Base-by-base conservation (phyloP, 2,888 invertebrate genomes). In the Troilus luridus region DNA sequence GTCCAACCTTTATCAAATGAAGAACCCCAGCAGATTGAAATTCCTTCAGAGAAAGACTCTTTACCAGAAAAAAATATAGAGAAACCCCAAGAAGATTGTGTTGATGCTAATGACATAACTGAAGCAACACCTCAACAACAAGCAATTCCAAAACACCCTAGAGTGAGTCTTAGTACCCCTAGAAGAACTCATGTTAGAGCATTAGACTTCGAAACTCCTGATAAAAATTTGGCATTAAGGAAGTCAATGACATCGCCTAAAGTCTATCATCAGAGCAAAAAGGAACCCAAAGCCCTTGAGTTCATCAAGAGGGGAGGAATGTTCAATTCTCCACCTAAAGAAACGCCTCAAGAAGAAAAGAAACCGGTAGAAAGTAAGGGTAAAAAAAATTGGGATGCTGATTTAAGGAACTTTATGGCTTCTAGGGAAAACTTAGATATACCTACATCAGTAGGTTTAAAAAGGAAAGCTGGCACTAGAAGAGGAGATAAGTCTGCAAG, bases 181-280 rank as follows among this genome's bases (percentile, higher is more conserved):
- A 81, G 92, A 24, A 90, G 90, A 72, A 91, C 77, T 88, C 92
- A 92, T 59, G 90, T 92, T 7, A 88, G 92, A 59, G 89, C 91
- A 27, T 77, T 92, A 62, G 92, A 92, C 19, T 92, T 92, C 60
- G 88, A 88, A 72, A 92, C 92, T 27, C 92, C 92, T 41, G 90
- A 77, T 7, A 92, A 91, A 91, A 56, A 27, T 17, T 17, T 91
- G n/a, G 59, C 27, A 11, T 58, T 90, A 9, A 67, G 90, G 88
- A 92, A 91, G 64, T 91, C 92, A 11, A 54, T 89, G n/a, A 90
- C 92, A 27, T 92, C 92, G 5, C 92, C 92, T 21, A 92, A 92
- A 91, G 56, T 56, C 81, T 91, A 90, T 56, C 59, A 19, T 41
- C 67, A 90, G 2, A 11, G n/a, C 2, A 64, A 62, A 19, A 72